Base-by-base conservation (phyloP, 2,113 vertebrate genomes). In the Corapipo altera region DNA sequence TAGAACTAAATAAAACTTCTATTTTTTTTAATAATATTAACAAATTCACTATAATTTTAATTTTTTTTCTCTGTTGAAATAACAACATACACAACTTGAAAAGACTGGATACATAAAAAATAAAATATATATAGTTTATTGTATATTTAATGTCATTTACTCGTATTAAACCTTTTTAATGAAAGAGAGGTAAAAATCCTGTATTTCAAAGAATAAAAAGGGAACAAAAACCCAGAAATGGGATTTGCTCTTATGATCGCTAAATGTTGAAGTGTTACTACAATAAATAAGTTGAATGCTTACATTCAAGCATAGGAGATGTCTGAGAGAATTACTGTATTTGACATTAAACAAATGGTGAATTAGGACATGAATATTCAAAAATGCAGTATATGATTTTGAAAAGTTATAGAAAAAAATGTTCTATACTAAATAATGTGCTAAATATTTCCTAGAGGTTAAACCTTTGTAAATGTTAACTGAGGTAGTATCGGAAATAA, bases 381-480 rank as follows among this genome's bases (percentile, higher is more conserved):
- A 76, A 69, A 85, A 64, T 24, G 4, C 7, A 26, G 19, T 35
- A 5, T 46, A 59, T 55, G 35, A 72, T 61, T 79, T 75, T 78
- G 21, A 83, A 54, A 37, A 85, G 10, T 44, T 11, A 72, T 37
- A 69, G 55, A 22, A 78, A 80, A 80, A 75, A 62, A 30, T 33
- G 91, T 54, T 93, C 30, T n/a, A 16, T 79, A 30, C 6, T 88
- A 67, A 95, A 61, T 88, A 65, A 64, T 33, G 4, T 79, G 37
- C 39, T 88, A 85, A 96, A 62, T 87, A 49, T 91, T 90, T 95
- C 33, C 74, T 65, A 61, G 43, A 91, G 46, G 21, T 30, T 73
- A 85, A 76, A 90, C 19, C 11, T 82, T 30, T 55, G 84, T 92
- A 87, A 89, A 71, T 77, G 51, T 77, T 96, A 96, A 46, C 49